phyloP scores from a whole-genome alignment of 2,113 vertebrate genomes.

The Gallinago undulata region DNA sequence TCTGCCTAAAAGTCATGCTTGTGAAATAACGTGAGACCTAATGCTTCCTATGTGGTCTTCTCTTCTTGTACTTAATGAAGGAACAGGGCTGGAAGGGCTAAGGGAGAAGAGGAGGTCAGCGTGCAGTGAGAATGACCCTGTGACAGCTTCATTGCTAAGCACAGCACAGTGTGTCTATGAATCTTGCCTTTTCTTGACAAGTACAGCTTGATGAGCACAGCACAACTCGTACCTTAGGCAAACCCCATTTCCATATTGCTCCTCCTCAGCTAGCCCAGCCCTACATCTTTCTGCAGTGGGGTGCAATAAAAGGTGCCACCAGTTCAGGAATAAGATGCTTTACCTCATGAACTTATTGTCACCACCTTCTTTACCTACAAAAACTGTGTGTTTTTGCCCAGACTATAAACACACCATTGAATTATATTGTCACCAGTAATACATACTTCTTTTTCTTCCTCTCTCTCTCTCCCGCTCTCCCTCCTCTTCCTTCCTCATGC shows the following conservation, averaged over 20 bases:
- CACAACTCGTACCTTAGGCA: neutral
- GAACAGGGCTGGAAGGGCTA: neutral
- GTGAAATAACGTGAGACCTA: neutral
- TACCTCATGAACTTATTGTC: neutral
- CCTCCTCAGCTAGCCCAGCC: neutral
- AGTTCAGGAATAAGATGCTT: neutral
- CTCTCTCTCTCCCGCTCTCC: neutral
- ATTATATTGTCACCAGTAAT: neutral
- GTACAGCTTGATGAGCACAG: neutral
- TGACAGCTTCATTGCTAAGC: neutral
- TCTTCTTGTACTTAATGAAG: neutral
- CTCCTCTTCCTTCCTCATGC: neutral
- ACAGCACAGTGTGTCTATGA: neutral
- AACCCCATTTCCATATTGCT: neutral
- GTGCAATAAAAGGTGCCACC: neutral
- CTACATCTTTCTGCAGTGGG: neutral
- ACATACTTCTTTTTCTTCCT: neutral
- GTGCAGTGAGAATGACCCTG: neutral
- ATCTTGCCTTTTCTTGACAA: neutral
- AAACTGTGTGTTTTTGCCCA: neutral
- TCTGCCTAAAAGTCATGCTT: neutral
- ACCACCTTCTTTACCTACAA: neutral
- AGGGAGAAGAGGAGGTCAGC: neutral
- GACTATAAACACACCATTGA: neutral
- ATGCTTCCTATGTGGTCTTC: neutral